These are phyloP conservation scores for Colletes gigas DNA, from an alignment of 1,140 invertebrate genomes.

Conservation along the genomic window DNA sequence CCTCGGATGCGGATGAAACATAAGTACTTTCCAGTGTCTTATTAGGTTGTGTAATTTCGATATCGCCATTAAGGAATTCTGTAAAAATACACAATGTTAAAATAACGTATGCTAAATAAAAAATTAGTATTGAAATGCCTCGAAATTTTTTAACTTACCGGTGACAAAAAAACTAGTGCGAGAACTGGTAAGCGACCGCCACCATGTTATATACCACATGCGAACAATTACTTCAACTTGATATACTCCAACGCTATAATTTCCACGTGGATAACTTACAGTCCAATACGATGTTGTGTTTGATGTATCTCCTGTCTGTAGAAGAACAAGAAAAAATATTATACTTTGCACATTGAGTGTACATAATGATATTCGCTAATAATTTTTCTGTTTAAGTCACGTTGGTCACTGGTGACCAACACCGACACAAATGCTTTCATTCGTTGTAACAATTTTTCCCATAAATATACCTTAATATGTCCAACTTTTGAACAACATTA, in stretches of 20 bases:
- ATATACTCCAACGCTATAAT: slow-evolving; percentile 83
- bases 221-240: slow-evolving; percentile 83
- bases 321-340: slow-evolving; percentile 16
- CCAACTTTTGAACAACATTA: no score
- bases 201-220: slow-evolving; percentile 69
- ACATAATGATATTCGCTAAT: no score
- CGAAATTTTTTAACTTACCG: slow-evolving; percentile 77
- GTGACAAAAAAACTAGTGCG: slow-evolving; percentile 83
- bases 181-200: slow-evolving; percentile 74
- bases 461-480: no score
- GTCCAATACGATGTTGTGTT: slow-evolving; percentile 81
- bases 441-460: not conserved
- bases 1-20: slow-evolving; percentile 83
- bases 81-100: slow-evolving; percentile 56
- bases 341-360: no score
- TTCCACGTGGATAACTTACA: slow-evolving; percentile 82
- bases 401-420: no score
- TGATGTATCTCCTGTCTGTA: slow-evolving; percentile 35
- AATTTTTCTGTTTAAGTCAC: no score
- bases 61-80: slow-evolving; percentile 85
- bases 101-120: not conserved
- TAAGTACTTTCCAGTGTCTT: slow-evolving; percentile 81
- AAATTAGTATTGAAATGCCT: not conserved
- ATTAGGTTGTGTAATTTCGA: slow-evolving; percentile 84
- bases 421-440: no score